Evolutionary conservation across 2,797 vertebrate genomes (phyloP), one percentile per base, ranked within the genome.

Genomic region (Bufotes viridis): DNA sequence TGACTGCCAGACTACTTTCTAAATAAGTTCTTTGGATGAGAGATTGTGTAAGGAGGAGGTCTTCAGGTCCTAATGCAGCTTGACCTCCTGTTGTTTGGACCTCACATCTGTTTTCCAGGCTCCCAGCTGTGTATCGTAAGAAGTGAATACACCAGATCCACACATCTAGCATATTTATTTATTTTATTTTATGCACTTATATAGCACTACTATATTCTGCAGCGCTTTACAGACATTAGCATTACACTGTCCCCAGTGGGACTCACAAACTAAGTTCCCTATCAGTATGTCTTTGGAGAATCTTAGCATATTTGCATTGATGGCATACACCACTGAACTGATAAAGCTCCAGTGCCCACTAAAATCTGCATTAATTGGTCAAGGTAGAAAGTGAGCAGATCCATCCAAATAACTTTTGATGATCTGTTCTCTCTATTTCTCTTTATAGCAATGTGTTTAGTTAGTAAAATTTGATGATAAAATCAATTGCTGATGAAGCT

Each of bases 141-240:
- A 92, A 72, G 92, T 94, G 92, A 92, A 89, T 93, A 93, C 94
- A 93, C 93, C 93, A 93, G 92, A 91, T 94, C 92, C 84, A 94
- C 92, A 94, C 93, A 94, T 95, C 92, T 94, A 94, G 95, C 93
- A 95, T 94, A 94, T n/a, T n/a, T n/a, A n/a, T n/a, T n/a, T n/a
- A n/a, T n/a, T n/a, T n/a, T n/a, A n/a, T n/a, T n/a, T n/a, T n/a
- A n/a, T n/a, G n/a, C n/a, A n/a, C n/a, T n/a, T n/a, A n/a, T n/a
- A n/a, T n/a, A n/a, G n/a, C n/a, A n/a, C n/a, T n/a, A n/a, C n/a
- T n/a, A n/a, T n/a, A n/a, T n/a, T n/a, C n/a, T n/a, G n/a, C n/a
- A n/a, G n/a, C n/a, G n/a, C n/a, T n/a, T n/a, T n/a, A n/a, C n/a
- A n/a, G n/a, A n/a, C n/a, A n/a, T n/a, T n/a, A n/a, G n/a, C n/a